A percentile compares a stretch with the other conserved stretches of the same genome.
Conservation (phyloP, 2,797 vertebrate species). For the Anguilla pacifica region DNA sequence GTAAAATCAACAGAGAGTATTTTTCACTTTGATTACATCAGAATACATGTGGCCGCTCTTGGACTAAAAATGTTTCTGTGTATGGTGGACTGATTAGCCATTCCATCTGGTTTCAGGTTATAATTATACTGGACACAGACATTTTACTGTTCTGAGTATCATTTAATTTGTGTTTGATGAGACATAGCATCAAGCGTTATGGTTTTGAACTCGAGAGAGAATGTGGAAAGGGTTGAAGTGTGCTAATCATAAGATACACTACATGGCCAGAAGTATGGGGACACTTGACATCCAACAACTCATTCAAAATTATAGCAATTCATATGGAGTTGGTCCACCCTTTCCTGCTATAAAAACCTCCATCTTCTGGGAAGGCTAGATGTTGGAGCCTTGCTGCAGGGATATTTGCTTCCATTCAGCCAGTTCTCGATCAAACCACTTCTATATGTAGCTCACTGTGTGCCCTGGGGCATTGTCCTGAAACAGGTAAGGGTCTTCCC, state of each 20-base stretch:
- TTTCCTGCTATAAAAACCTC: too few relatives aligned
- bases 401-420: too few relatives aligned
- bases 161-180: conserved; percentile 1
- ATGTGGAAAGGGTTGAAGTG: neutral
- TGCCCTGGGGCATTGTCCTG: too few relatives aligned
- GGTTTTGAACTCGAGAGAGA: neutral
- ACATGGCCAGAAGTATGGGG: too few relatives aligned
- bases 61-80: neutral
- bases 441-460: too few relatives aligned
- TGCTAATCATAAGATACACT: neutral
- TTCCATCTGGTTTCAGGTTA: neutral
- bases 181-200: neutral
- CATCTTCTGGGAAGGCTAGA: too few relatives aligned
- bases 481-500: too few relatives aligned
- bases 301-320: too few relatives aligned
- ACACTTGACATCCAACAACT: too few relatives aligned
- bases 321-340: too few relatives aligned
- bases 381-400: too few relatives aligned
- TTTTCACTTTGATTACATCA: neutral
- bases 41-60: neutral
- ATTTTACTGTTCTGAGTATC: neutral
- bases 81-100: neutral
- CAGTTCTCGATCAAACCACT: too few relatives aligned
- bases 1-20: neutral
- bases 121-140: neutral